phyloP scores from a whole-genome alignment of 2,113 vertebrate species.

The Dolichotis patagonum region DNA sequence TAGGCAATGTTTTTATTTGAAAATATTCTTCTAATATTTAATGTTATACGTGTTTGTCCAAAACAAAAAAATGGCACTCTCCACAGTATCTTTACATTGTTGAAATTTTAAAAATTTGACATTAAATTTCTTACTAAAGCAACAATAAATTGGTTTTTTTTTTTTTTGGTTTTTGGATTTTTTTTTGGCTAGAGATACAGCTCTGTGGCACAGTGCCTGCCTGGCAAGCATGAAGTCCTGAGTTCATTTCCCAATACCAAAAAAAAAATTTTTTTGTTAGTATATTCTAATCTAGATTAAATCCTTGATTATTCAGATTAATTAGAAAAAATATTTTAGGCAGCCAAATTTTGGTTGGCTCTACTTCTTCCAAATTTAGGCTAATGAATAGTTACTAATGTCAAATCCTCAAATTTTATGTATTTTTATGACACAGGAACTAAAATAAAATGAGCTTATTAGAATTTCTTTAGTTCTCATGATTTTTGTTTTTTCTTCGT shows the following conservation, averaged over 20 bases:
- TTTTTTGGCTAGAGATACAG: no score
- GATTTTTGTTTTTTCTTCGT: conserved; percentile 66
- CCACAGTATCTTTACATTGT: no score
- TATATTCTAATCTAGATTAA: not conserved
- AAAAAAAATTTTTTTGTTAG: conserved; percentile 1
- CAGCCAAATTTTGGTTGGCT: not conserved
- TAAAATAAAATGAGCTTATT: conserved; percentile 25
- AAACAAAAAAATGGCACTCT: no score
- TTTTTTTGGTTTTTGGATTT: no score
- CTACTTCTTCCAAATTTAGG: conserved; percentile 47
- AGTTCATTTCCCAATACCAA: no score
- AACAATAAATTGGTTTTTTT: no score
- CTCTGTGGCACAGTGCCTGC: no score
- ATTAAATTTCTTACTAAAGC: no score
- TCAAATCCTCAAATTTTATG: conserved; percentile 20
- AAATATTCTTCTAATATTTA: not conserved
- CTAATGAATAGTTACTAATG: not conserved
- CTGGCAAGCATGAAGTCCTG: no score
- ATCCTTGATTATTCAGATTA: not conserved
- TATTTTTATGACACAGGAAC: not conserved
- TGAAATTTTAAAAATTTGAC: no score
- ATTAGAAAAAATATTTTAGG: not conserved
- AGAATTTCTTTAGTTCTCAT: conserved; percentile 28
- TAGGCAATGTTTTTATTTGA: not conserved
- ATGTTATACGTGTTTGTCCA: not conserved